Conservation (phyloP, 2,113 vertebrate species). For the Hemibates koningsi region DNA sequence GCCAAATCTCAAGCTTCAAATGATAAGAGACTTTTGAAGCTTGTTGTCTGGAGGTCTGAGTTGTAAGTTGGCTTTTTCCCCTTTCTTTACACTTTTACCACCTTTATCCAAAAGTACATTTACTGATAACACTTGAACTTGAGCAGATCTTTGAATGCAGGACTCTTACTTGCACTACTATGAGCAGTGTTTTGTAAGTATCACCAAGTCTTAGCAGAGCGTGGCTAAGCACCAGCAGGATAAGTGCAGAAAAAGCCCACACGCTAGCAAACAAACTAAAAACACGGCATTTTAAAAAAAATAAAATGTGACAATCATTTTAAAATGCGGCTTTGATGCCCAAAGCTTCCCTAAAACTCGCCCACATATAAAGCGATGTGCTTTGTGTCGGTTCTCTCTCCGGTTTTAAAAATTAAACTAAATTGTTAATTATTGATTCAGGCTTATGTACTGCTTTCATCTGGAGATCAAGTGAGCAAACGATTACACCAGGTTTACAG, state of each 20-base stretch:
- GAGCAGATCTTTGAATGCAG: not conserved
- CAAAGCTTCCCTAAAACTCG: not conserved
- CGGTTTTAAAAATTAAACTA: not conserved
- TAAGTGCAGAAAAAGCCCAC: not conserved
- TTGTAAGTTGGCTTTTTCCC: rapidly evolving
- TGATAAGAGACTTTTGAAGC: not conserved
- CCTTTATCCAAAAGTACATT: rapidly evolving
- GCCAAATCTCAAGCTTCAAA: not conserved
- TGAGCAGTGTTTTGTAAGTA: not conserved
- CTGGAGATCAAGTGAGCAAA: not conserved
- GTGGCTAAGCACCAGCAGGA: not conserved
- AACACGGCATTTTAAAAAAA: not conserved
- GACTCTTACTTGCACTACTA: not conserved
- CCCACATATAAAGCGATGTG: not conserved
- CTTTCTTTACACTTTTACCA: not conserved
- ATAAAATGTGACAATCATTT: not conserved
- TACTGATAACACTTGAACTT: not conserved
- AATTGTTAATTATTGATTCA: not conserved
- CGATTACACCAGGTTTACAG: not conserved
- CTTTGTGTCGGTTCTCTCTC: not conserved
- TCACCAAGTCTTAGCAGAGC: not conserved
- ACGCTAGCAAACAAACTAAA: not conserved
- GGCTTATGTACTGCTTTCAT: not conserved
- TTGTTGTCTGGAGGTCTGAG: not conserved
- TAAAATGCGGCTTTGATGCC: not conserved